A percentile compares a stretch with the other conserved stretches of the same genome.
These are phyloP conservation scores for Drosophila nr. fundita DNA, from an alignment of 2,888 invertebrate species.

Conservation along the genomic window DNA sequence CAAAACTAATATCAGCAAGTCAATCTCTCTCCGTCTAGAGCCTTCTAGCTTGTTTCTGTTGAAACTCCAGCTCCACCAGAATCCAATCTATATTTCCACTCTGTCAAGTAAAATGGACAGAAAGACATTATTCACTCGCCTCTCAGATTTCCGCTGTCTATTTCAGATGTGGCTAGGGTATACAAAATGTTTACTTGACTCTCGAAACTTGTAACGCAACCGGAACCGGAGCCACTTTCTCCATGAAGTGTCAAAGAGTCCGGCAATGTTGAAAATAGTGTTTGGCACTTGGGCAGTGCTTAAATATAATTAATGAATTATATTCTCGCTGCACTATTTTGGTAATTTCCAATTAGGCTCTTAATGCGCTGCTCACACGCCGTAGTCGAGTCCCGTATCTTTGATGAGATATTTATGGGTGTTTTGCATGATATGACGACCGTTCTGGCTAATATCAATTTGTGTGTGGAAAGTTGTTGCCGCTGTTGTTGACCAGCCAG, in stretches of 20 bases:
- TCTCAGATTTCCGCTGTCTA: background rate
- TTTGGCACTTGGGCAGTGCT: constrained; percentile 9
- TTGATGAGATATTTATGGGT: constrained; percentile 66
- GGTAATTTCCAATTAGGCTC: constrained; percentile 21
- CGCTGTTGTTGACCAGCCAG: constrained; percentile 18
- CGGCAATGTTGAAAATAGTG: background rate
- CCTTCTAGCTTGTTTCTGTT: background rate
- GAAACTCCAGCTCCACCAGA: background rate
- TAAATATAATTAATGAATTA: constrained; percentile 67
- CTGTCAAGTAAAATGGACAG: background rate
- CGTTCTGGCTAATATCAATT: constrained; percentile 28
- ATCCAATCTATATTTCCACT: background rate
- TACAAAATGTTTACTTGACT: background rate
- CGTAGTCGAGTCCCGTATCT: constrained; percentile 10
- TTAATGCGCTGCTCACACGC: constrained; percentile 63
- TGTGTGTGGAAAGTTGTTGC: constrained; percentile 12
- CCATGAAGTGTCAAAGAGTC: background rate
- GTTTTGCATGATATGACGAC: constrained; percentile 57
- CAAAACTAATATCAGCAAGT: background rate
- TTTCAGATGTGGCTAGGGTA: background rate
- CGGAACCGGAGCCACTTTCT: background rate
- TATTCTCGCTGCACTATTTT: constrained; percentile 22
- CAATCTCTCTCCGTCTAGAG: background rate
- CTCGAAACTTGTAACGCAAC: background rate
- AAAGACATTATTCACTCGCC: background rate